Evolutionary conservation across 2,797 vertebrate genomes (phyloP).

Genomic region (Malurus splendens): DNA sequence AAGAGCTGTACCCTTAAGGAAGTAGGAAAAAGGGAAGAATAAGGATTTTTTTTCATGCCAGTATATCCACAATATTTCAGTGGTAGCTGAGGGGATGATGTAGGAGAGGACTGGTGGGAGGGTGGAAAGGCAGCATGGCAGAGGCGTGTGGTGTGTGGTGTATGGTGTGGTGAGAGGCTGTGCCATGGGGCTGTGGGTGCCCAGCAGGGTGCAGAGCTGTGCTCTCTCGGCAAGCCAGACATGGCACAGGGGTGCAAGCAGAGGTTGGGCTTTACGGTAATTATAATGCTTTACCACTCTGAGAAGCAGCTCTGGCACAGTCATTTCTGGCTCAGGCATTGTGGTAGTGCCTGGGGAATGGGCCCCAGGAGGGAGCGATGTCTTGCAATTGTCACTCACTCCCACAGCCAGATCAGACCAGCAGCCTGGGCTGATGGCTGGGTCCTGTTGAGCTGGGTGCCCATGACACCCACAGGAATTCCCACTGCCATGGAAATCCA

Average conservation of each 20-base stretch:
- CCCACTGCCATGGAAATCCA: not conserved
- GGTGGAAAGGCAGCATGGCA: not conserved
- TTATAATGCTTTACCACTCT: not conserved
- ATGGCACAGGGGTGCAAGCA: not conserved
- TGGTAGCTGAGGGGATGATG: not conserved
- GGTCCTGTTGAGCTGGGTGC: not conserved
- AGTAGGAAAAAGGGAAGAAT: not conserved
- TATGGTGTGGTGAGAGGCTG: not conserved
- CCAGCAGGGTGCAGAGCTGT: not conserved
- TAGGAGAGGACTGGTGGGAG: not conserved
- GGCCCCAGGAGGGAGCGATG: not conserved
- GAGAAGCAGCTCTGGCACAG: not conserved
- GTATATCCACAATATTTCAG: not conserved
- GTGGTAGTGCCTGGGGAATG: not conserved
- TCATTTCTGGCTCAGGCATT: not conserved
- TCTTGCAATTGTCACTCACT: not conserved
- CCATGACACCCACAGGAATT: not conserved
- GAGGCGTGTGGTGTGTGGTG: not conserved
- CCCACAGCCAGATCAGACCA: not conserved
- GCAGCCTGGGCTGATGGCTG: fast-evolving
- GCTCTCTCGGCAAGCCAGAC: fast-evolving
- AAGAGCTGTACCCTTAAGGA: not conserved
- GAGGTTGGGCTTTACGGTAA: not conserved
- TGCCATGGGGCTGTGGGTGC: not conserved
- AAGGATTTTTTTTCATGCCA: not conserved